Percentiles rank a stretch among this genome's conserved stretches.
phyloP scores from a whole-genome alignment of 2,888 invertebrate genomes.

The Sclerodermus sp. region DNA sequence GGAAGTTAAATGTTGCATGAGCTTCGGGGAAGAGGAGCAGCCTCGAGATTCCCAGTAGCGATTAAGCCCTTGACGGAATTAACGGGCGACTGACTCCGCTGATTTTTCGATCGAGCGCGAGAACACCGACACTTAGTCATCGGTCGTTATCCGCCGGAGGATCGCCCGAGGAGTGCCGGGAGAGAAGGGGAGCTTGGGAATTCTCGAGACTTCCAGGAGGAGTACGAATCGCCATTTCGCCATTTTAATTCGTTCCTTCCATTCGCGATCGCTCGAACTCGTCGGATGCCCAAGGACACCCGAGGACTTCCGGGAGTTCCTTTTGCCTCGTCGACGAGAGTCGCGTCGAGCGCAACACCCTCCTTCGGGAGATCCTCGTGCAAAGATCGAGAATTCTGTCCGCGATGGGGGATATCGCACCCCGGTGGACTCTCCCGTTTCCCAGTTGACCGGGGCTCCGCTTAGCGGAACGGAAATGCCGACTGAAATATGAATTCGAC shows the following conservation, averaged over 20 bases:
- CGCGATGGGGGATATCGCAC: too few relatives aligned
- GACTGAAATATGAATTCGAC: too few relatives aligned
- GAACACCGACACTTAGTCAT: too few relatives aligned
- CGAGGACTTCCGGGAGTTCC: not conserved
- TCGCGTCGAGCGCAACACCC: too few relatives aligned
- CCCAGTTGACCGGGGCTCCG: too few relatives aligned
- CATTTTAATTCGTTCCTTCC: not conserved
- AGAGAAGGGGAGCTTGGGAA: not conserved
- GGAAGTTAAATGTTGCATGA: slow-evolving; percentile 45
- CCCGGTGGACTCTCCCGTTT: too few relatives aligned
- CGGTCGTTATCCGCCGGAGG: too few relatives aligned
- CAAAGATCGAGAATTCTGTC: too few relatives aligned
- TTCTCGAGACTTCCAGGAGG: not conserved
- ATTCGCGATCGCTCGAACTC: not conserved
- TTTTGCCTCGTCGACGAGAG: too few relatives aligned
- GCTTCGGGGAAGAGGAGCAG: slow-evolving; percentile 36
- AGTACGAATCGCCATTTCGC: not conserved
- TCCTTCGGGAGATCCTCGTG: too few relatives aligned
- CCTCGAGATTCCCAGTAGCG: slow-evolving; percentile 33
- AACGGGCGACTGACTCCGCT: slow-evolving; percentile 18
- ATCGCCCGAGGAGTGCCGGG: not conserved
- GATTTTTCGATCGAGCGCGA: too few relatives aligned
- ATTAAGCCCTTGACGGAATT: slow-evolving; percentile 36
- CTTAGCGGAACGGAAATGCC: too few relatives aligned
- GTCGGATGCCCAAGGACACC: not conserved